Percentiles rank a stretch among this genome's conserved stretches.
phyloP scores from a whole-genome alignment of 2,888 invertebrate species.

The Sympetrum striolatum region DNA sequence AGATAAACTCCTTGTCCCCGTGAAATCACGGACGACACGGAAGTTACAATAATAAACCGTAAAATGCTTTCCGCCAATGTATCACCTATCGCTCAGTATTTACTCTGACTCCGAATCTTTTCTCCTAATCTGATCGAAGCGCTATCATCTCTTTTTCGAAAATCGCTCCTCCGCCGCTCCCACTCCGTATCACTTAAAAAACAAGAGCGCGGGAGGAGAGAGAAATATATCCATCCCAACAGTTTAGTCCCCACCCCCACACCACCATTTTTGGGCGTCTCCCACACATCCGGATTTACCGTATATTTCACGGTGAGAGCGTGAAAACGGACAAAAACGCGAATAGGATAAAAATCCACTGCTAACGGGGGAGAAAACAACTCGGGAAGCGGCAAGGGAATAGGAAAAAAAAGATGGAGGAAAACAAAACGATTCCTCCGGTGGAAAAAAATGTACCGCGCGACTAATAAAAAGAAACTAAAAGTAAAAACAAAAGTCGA shows the following conservation, averaged over 20 bases:
- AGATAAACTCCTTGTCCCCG: too few relatives aligned
- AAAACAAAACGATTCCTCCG: neutral
- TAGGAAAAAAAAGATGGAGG: neutral
- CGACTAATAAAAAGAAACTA: neutral
- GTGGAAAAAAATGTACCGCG: neutral
- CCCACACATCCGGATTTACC: conserved; percentile 21
- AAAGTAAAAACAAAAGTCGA: neutral
- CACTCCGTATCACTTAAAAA: neutral
- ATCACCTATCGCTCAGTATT: neutral
- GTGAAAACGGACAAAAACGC: conserved; percentile 44
- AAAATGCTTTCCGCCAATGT: neutral
- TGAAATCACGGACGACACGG: too few relatives aligned
- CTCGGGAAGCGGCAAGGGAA: neutral
- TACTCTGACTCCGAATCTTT: neutral
- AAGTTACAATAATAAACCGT: too few relatives aligned
- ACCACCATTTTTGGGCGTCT: conserved; percentile 7
- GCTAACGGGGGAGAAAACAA: conserved; percentile 43
- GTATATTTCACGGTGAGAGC: conserved; percentile 41
- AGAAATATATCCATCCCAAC: neutral
- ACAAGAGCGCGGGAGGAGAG: neutral
- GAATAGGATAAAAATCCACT: conserved; percentile 42
- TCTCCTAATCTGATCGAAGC: neutral
- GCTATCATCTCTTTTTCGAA: conserved; percentile 1
- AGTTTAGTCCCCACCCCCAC: conserved; percentile 22
- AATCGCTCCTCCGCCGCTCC: conserved; percentile 20